These are phyloP conservation scores for Parauchenoglanis ngamensis DNA, from an alignment of 2,797 vertebrate genomes.

Conservation along the genomic window DNA sequence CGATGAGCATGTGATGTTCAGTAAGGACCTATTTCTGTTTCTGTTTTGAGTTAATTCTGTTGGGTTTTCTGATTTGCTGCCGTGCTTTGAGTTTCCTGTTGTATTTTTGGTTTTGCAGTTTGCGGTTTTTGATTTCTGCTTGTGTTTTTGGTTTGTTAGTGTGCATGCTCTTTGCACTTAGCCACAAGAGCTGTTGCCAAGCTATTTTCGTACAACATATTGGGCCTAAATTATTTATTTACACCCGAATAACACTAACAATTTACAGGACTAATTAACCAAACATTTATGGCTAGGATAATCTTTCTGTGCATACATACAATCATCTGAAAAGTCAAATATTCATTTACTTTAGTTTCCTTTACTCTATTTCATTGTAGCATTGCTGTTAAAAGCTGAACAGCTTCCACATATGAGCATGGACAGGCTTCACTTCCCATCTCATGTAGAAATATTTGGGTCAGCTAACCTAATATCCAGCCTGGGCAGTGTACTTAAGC, in stretches of 20 bases:
- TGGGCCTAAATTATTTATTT: not conserved
- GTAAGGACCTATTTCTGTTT: no score
- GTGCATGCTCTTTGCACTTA: no score
- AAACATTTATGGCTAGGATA: not conserved
- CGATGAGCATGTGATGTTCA: no score
- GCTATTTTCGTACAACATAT: not conserved
- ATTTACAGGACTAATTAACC: not conserved
- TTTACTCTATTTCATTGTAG: not conserved
- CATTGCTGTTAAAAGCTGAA: not conserved
- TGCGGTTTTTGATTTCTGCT: not conserved
- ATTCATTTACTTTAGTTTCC: not conserved
- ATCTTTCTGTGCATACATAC: not conserved
- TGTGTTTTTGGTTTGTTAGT: not conserved
- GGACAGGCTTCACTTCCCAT: not conserved
- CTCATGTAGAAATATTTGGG: not conserved
- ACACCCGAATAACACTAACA: not conserved
- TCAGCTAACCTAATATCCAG: slow-evolving; percentile 6
- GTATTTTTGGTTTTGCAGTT: not conserved
- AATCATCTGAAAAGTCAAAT: not conserved
- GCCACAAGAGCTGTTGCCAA: not conserved
- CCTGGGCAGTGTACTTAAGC: not conserved
- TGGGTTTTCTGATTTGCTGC: no score
- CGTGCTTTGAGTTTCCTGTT: not conserved
- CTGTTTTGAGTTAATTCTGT: no score
- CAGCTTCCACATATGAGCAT: no score